Percentiles rank a stretch among this genome's conserved stretches.
phyloP scores from a whole-genome alignment of 2,797 vertebrate genomes.

The Gallinago solitaria region DNA sequence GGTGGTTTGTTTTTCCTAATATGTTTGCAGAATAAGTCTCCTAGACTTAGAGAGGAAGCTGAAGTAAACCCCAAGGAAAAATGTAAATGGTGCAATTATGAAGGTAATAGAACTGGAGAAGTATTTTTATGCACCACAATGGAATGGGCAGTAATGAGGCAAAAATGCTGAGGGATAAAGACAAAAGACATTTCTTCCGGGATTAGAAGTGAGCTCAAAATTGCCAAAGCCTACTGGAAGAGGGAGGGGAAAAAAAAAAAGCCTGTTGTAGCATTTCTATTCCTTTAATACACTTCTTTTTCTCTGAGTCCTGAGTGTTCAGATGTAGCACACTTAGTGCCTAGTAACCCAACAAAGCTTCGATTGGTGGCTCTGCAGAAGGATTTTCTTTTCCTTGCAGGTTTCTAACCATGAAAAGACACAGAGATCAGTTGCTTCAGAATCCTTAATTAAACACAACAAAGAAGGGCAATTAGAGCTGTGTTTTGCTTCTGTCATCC shows the following conservation, averaged over 20 bases:
- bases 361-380: constrained; percentile 71
- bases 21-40: neutral
- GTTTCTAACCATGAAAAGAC: constrained; percentile 77
- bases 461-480: constrained; percentile 74
- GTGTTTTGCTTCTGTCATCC: constrained; percentile 44
- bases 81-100: neutral
- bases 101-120: neutral
- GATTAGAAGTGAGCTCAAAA: constrained; percentile 69
- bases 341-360: constrained; percentile 83
- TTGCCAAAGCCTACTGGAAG: constrained; percentile 49
- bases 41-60: neutral
- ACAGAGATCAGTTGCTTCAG: constrained; percentile 77
- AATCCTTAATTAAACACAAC: constrained; percentile 76
- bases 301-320: constrained; percentile 71
- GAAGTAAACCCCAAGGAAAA: neutral
- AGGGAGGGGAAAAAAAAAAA: neutral
- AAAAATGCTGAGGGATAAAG: constrained; percentile 7
- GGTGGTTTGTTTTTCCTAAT: neutral
- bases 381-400: constrained; percentile 71
- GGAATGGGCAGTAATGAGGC: constrained; percentile 24
- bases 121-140: neutral
- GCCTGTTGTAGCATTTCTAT: constrained; percentile 58
- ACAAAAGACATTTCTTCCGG: constrained; percentile 68
- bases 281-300: constrained; percentile 72
- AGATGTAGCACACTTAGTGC: constrained; percentile 73